phyloP scores from a whole-genome alignment of 2,888 invertebrate species.

The Troides aeacus region DNA sequence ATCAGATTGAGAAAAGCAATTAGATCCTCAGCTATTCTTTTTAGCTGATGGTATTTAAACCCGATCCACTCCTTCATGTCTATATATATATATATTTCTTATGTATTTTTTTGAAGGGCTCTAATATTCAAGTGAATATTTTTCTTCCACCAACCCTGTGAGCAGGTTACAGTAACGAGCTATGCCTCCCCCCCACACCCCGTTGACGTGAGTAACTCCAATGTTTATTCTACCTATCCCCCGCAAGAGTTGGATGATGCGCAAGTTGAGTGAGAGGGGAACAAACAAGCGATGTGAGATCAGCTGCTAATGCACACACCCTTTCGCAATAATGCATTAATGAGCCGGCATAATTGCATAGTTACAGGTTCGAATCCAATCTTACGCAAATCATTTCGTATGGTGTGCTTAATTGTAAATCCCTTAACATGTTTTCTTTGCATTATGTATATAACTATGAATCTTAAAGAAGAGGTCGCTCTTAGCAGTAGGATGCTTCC shows the following conservation, averaged over 20 bases:
- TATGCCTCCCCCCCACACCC: background rate
- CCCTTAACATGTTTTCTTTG: too few species aligned
- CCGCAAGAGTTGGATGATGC: conserved; percentile 4
- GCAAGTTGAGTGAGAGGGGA: conserved; percentile 2
- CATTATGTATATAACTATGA: too few species aligned
- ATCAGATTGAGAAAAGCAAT: too few species aligned
- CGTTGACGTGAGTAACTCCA: background rate
- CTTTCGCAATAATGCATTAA: background rate
- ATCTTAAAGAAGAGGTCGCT: too few species aligned
- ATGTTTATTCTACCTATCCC: conserved; percentile 12
- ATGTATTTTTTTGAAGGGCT: too few species aligned
- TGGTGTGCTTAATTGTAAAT: background rate
- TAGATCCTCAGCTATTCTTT: too few species aligned
- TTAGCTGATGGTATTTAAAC: too few species aligned
- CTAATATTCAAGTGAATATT: too few species aligned
- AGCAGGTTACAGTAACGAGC: background rate
- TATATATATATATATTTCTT: too few species aligned
- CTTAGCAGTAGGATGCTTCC: too few species aligned
- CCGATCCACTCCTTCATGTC: too few species aligned
- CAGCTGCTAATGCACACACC: background rate
- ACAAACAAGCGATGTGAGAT: conserved; percentile 6
- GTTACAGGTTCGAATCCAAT: background rate
- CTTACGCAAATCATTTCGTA: background rate
- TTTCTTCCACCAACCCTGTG: background rate
- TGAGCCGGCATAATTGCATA: background rate